phyloP scores from a whole-genome alignment of 2,888 invertebrate species.

The Elegia similella region DNA sequence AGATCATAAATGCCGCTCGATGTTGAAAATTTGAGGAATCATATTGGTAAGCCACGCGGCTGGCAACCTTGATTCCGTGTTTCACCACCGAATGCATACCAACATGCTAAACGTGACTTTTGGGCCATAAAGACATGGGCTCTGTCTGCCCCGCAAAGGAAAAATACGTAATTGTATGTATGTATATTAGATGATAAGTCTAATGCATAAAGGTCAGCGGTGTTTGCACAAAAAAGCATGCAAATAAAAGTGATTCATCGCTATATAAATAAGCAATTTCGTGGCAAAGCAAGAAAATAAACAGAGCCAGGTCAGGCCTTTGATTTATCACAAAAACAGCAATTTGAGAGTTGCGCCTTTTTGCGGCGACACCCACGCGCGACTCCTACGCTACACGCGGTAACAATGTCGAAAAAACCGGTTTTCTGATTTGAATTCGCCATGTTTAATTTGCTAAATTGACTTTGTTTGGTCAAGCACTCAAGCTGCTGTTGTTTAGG shows the following conservation, averaged over 20 bases:
- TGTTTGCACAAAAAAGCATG: conserved; percentile 24
- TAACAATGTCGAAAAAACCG: conserved; percentile 47
- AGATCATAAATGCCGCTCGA: too few relatives aligned
- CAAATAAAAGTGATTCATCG: conserved; percentile 36
- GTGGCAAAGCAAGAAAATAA: conserved; percentile 31
- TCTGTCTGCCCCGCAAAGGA: too few relatives aligned
- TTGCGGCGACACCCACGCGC: conserved; percentile 45
- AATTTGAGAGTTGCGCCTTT: conserved; percentile 47
- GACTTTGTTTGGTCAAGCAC: conserved; percentile 17
- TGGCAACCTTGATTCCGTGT: too few relatives aligned
- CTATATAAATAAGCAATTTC: conserved; percentile 45
- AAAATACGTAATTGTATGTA: too few relatives aligned
- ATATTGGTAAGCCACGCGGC: too few relatives aligned
- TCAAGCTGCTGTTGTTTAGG: background rate
- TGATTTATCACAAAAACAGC: conserved; percentile 58
- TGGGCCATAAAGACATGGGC: too few relatives aligned
- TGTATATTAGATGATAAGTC: background rate
- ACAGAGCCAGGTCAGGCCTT: conserved; percentile 30
- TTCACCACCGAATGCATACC: too few relatives aligned
- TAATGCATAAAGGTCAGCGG: conserved; percentile 14
- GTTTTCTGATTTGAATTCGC: conserved; percentile 41
- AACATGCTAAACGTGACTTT: too few relatives aligned
- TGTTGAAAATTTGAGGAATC: too few relatives aligned
- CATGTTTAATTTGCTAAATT: conserved; percentile 33
- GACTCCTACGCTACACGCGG: conserved; percentile 38